These are phyloP conservation scores for Leistus spinibarbis DNA, from an alignment of 2,888 invertebrate genomes.

Conservation along the genomic window DNA sequence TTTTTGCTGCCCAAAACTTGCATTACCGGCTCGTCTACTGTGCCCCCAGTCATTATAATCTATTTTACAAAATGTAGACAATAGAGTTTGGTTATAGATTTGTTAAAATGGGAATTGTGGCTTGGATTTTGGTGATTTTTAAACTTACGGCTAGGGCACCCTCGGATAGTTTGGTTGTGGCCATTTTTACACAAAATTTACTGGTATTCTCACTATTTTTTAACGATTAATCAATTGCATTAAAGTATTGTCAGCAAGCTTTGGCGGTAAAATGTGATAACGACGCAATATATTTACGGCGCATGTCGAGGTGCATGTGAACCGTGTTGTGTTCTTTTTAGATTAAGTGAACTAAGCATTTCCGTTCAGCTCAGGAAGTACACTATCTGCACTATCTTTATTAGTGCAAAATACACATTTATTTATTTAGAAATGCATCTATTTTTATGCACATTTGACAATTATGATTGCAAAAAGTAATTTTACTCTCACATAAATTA, in stretches of 20 bases:
- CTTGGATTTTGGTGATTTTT: neutral
- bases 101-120: neutral
- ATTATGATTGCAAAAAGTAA: too few relatives aligned
- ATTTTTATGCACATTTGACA: too few relatives aligned
- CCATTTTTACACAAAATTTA: conserved; percentile 11
- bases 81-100: neutral
- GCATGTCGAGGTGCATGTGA: neutral
- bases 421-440: too few relatives aligned
- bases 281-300: neutral
- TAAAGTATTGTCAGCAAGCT: neutral
- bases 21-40: conserved; percentile 74
- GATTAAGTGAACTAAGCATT: too few relatives aligned
- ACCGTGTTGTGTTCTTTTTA: too few relatives aligned
- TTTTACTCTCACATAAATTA: too few relatives aligned
- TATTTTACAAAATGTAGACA: conserved; percentile 52
- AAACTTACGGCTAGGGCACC: conserved; percentile 48
- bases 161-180: conserved; percentile 43
- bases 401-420: too few relatives aligned
- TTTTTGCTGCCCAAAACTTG: conserved; percentile 83
- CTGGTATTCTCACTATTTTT: neutral
- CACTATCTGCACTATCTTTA: too few relatives aligned
- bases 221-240: neutral
- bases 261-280: neutral
- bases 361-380: too few relatives aligned
- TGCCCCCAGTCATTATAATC: conserved; percentile 78